A percentile compares a stretch with the other conserved stretches of the same genome.
Conservation (phyloP, 2,888 invertebrate species). For the Orthosia incerta region DNA sequence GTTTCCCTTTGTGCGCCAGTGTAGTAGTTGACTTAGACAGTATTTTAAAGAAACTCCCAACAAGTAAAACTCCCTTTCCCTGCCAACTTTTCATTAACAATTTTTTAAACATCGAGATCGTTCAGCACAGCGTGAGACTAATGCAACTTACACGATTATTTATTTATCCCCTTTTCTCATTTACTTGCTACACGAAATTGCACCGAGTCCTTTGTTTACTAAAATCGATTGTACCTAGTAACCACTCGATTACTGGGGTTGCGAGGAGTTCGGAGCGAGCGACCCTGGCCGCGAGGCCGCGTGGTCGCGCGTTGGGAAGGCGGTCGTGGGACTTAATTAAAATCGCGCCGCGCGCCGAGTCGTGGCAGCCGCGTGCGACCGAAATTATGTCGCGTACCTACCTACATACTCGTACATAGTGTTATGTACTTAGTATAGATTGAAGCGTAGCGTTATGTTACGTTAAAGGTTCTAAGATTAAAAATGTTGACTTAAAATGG, state of each 20-base stretch:
- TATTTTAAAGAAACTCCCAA: neutral
- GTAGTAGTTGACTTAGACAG: no score
- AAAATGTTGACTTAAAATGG: neutral
- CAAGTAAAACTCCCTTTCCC: conserved; percentile 14
- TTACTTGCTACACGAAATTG: conserved; percentile 42
- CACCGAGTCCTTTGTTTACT: conserved; percentile 53
- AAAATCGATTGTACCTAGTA: conserved; percentile 54
- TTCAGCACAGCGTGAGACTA: conserved; percentile 37
- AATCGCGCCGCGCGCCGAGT: conserved; percentile 58
- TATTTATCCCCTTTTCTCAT: conserved; percentile 39
- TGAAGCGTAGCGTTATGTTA: neutral
- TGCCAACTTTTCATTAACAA: conserved; percentile 22
- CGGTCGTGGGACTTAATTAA: conserved; percentile 63
- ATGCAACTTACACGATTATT: conserved; percentile 43
- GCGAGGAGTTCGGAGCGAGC: conserved; percentile 25
- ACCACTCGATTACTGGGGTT: conserved; percentile 55
- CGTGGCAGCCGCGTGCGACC: conserved; percentile 49
- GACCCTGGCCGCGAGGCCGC: conserved; percentile 52
- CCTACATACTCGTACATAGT: no score
- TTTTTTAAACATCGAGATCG: conserved; percentile 19
- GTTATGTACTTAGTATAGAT: neutral
- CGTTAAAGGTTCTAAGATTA: neutral
- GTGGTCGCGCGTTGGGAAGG: conserved; percentile 50
- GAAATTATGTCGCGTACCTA: conserved; percentile 48
- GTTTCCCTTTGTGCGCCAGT: no score